These are phyloP conservation scores for Myrmecobius fasciatus DNA, from an alignment of 2,113 vertebrate species.

Conservation along the genomic window DNA sequence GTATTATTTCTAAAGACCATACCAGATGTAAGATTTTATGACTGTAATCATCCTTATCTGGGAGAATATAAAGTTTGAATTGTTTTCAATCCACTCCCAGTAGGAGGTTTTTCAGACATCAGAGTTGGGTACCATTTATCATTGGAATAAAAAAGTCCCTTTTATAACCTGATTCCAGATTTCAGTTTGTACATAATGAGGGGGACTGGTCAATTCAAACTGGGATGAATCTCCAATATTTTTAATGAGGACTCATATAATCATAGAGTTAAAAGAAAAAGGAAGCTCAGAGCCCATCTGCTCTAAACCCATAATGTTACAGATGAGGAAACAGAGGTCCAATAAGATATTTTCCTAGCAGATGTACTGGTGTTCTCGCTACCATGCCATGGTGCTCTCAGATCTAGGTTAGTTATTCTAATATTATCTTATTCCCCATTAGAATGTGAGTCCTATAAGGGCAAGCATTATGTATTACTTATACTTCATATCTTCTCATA, in stretches of 20 bases:
- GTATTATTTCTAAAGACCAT: not conserved
- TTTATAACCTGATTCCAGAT: not conserved
- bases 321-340: not conserved
- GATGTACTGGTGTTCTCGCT: not conserved
- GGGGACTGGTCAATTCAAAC: not conserved
- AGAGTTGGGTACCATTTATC: not conserved
- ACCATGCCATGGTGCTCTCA: not conserved
- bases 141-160: not conserved
- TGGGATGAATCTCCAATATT: not conserved
- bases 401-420: not conserved
- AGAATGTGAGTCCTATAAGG: not conserved
- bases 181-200: not conserved
- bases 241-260: not conserved
- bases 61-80: not conserved
- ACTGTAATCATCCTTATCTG: not conserved
- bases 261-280: not conserved
- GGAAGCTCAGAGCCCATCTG: rapidly evolving
- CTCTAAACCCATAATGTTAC: rapidly evolving
- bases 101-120: not conserved
- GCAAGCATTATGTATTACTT: not conserved
- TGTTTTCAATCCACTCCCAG: not conserved
- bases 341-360: not conserved
- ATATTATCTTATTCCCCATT: not conserved
- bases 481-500: not conserved
- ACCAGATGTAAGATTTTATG: not conserved